phyloP scores from a whole-genome alignment of 2,797 vertebrate species.

The Orientallactaga sibirica region DNA sequence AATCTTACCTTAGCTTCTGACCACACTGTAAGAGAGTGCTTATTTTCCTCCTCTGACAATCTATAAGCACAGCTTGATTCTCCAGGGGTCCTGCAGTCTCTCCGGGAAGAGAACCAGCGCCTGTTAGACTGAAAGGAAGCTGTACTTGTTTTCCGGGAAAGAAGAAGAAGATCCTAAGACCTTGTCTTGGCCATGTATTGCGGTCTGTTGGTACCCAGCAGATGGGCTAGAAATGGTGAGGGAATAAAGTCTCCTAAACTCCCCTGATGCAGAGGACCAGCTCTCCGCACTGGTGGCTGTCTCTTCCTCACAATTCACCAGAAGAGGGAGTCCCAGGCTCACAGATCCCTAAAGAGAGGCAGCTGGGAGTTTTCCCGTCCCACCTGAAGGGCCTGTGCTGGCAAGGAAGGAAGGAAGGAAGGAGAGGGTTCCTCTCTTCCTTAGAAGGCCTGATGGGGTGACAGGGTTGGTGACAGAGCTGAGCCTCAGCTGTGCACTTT shows the following conservation, averaged over 20 bases:
- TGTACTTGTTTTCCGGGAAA: not conserved
- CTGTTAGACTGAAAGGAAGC: not conserved
- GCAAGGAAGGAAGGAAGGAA: not conserved
- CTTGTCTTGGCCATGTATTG: not conserved
- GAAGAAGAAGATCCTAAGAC: not conserved
- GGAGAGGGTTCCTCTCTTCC: not conserved
- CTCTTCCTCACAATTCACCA: conserved; percentile 53
- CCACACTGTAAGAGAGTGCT: not conserved
- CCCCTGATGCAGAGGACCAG: not conserved
- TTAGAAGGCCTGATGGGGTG: not conserved
- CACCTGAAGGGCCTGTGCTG: not conserved
- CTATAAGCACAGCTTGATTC: not conserved
- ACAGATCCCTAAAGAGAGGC: conserved; percentile 20
- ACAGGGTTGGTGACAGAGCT: rapidly evolving
- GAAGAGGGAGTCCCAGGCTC: conserved; percentile 75
- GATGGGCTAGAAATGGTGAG: rapidly evolving
- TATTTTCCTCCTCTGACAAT: not conserved
- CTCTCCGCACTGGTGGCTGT: rapidly evolving
- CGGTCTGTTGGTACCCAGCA: not conserved
- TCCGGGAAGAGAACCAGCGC: not conserved
- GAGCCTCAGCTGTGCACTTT: rapidly evolving
- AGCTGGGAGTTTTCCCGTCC: not conserved
- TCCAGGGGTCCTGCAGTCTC: not conserved
- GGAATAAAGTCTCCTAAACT: rapidly evolving
- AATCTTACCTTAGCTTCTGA: not conserved